Base-by-base conservation (phyloP, 2,113 vertebrate species). In the Dolichallabes microphthalmus region DNA sequence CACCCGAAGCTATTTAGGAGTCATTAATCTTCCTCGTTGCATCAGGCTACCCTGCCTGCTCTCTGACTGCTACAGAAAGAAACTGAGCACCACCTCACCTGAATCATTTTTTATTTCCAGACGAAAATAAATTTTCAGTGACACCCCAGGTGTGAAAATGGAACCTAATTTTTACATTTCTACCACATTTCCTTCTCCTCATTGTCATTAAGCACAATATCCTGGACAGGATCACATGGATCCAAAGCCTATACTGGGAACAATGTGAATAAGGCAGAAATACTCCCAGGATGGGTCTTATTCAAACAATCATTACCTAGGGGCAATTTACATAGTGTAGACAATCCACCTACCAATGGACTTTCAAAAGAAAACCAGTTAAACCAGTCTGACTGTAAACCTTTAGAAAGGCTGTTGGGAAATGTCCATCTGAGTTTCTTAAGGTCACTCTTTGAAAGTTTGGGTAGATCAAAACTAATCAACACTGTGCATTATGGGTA, bases 1-100 rank as follows among this genome's bases (percentile, higher is more conserved):
- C 76, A 78, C 61, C 83, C 22, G 2, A 35, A 85, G 75, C 50
- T 45, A 69, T 78, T 68, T 78, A 78, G 75, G 30, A 78, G 12
- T 55, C 27, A 66, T 78, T 68, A 68, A 57, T 66, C 27, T 35
- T 66, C 39, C 57, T 30, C 13, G 55, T 15, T 57, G 61, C 50
- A 57, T 53, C 52, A 77, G 57, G 32, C 77, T 80, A 30, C 77
- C 32, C 64, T 45, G 25, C 50, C 58, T 78, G 50, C 75, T 35
- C 22, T 82, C 75, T 63, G 20, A 58, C 50, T 35, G 50, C 30
- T 68, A 19, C 57, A 76, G 77, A 80, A 80, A 80, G 57, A 60
- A 39, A 80, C 57, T 13, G 17, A 53, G 77, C 20, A 25, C 25
- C 19, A 80, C 6, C 22, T 60, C 11, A 80, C 32, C 77, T 15